Percentiles rank a stretch among this genome's conserved stretches.
Conservation (phyloP, 30 jellyfish, hydroid and myxozoan genomes). For the Pseudorhiza aurosa region DNA sequence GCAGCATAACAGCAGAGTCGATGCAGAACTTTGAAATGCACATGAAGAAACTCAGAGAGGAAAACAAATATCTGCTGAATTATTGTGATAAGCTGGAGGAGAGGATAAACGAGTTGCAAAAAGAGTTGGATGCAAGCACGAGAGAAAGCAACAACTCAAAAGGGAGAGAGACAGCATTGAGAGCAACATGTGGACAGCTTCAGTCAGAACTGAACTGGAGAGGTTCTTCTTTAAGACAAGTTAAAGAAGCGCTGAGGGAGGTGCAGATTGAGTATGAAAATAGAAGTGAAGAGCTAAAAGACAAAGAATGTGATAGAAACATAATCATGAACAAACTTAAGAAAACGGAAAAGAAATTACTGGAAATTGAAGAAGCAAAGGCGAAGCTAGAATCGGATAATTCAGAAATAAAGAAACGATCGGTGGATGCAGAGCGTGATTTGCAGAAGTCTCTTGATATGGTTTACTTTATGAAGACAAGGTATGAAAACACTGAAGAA, state of each 20-base stretch:
- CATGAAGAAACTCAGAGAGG: slow-evolving; percentile 16
- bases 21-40: slow-evolving; percentile 19
- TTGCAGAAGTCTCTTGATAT: slow-evolving; percentile 18
- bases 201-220: neutral
- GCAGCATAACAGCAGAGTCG: slow-evolving; percentile 24
- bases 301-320: slow-evolving; percentile 3
- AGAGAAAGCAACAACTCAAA: neutral
- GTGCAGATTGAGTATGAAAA: slow-evolving; percentile 4
- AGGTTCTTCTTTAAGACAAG: neutral
- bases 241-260: slow-evolving; percentile 13
- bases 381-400: neutral
- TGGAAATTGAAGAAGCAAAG: slow-evolving; percentile 9
- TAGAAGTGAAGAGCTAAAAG: slow-evolving; percentile 5
- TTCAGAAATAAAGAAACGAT: neutral
- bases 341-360: slow-evolving; percentile 17
- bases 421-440: slow-evolving; percentile 6
- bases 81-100: slow-evolving; percentile 31
- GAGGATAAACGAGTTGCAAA: neutral
- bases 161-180: neutral
- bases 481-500: slow-evolving; percentile 34
- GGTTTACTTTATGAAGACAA: slow-evolving; percentile 8
- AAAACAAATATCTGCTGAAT: neutral
- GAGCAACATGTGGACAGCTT: slow-evolving; percentile 10
- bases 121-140: slow-evolving; percentile 2
- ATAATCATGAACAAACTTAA: neutral